phyloP scores from a whole-genome alignment of 2,888 invertebrate genomes.

The Pollenia angustigena region DNA sequence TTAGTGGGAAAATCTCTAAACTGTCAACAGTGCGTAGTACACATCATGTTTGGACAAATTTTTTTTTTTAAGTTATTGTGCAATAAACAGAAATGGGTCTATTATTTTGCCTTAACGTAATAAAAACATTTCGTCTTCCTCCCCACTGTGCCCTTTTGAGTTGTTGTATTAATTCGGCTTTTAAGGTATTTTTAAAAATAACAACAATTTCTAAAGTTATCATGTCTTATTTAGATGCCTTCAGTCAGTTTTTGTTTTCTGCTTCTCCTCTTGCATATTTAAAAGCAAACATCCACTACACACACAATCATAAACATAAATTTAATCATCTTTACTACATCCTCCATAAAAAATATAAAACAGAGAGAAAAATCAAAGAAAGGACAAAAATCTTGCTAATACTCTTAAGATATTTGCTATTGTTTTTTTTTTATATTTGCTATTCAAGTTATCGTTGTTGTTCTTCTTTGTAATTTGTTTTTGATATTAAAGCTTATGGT shows the following conservation, averaged over 20 bases:
- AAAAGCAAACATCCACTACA: neutral
- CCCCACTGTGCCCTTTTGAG: neutral
- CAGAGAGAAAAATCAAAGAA: neutral
- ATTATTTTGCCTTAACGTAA: no score
- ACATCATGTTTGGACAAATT: no score
- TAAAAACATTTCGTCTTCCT: no score
- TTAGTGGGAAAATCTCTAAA: no score
- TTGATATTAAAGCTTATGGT: constrained; percentile 38
- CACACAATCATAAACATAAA: neutral
- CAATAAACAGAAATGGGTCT: no score
- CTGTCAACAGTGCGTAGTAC: no score
- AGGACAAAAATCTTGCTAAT: constrained; percentile 30
- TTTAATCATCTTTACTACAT: neutral
- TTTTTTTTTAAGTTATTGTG: no score
- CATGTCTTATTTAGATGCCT: neutral
- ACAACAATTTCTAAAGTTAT: constrained; percentile 25
- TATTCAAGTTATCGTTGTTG: constrained; percentile 26
- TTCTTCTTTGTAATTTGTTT: constrained; percentile 31
- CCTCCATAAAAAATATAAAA: neutral
- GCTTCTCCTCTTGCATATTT: neutral
- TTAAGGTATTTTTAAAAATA: constrained; percentile 5
- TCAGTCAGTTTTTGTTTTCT: neutral
- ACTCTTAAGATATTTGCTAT: constrained; percentile 58
- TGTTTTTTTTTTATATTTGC: constrained; percentile 29
- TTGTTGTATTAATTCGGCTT: neutral